phyloP scores from a whole-genome alignment of 2,888 invertebrate species.

The Rhagophthalmus giganteus region DNA sequence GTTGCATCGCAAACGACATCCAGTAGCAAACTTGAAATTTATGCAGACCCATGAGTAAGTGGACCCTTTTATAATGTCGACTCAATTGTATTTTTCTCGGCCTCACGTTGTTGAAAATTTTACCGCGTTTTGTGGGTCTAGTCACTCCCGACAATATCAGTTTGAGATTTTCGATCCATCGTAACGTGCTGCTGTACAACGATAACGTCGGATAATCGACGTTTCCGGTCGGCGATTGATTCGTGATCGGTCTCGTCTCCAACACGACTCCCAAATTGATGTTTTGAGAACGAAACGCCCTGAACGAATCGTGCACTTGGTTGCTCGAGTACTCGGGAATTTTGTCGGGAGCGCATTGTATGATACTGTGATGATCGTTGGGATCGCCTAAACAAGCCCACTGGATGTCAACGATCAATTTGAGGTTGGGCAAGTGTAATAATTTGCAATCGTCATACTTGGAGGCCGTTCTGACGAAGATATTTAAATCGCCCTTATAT shows the following conservation, averaged over 20 bases:
- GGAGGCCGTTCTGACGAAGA: conserved; percentile 94
- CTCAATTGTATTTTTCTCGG: conserved; percentile 90
- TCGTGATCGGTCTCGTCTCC: conserved; percentile 70
- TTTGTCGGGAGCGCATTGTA: conserved; percentile 94
- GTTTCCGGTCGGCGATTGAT: conserved; percentile 52
- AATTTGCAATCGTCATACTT: conserved; percentile 98
- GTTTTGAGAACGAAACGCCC: conserved; percentile 90
- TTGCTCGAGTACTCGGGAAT: conserved; percentile 96
- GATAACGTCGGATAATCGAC: conserved; percentile 71
- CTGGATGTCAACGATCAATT: conserved; percentile 78
- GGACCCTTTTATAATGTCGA: conserved; percentile 86
- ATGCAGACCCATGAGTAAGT: conserved; percentile 84
- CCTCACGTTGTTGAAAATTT: conserved; percentile 80
- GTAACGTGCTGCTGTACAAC: conserved; percentile 89
- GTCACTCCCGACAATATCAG: conserved; percentile 90
- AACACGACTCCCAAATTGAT: conserved; percentile 76
- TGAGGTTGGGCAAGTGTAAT: conserved; percentile 86
- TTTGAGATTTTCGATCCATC: conserved; percentile 96
- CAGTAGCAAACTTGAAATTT: conserved; percentile 90
- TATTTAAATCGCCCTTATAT: conserved; percentile 90
- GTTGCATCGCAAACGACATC: conserved; percentile 96
- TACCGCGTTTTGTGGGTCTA: conserved; percentile 89
- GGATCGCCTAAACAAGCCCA: conserved; percentile 94
- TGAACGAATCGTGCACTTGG: conserved; percentile 93
- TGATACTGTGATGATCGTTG: conserved; percentile 93